Conservation (phyloP, 2,888 invertebrate genomes). For the Dynastes grantii region DNA sequence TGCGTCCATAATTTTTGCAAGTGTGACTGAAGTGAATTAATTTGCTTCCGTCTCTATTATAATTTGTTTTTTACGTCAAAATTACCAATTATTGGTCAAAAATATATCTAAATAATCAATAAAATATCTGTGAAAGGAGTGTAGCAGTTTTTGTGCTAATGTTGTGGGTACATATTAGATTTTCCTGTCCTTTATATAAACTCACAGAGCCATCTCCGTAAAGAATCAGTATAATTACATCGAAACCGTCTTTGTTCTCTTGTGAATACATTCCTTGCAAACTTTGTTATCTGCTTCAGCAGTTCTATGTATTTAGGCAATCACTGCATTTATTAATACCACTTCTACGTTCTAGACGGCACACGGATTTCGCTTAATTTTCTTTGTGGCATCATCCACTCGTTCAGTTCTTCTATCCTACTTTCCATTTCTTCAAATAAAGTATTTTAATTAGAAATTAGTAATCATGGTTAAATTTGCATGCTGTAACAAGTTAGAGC, state of each 20-base stretch:
- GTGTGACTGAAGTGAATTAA: no score
- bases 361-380: slow-evolving; percentile 22
- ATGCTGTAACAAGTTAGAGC: no score
- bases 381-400: neutral
- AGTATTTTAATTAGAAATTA: slow-evolving; percentile 34
- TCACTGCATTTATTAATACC: slow-evolving; percentile 35
- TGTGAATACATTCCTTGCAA: slow-evolving; percentile 10
- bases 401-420: neutral
- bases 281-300: slow-evolving; percentile 31
- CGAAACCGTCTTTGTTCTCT: neutral
- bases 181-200: no score
- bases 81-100: no score
- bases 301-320: slow-evolving; percentile 42
- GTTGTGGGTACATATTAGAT: no score
- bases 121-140: no score
- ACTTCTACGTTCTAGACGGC: slow-evolving; percentile 1
- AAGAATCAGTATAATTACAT: neutral
- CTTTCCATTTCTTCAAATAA: slow-evolving; percentile 11
- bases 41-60: no score
- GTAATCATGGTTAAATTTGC: neutral
- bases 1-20: no score
- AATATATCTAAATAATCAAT: no score
- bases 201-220: neutral
- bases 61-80: no score
- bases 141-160: no score